phyloP scores from a whole-genome alignment of 1,140 invertebrate genomes.

The Zaprionus lachaisei region DNA sequence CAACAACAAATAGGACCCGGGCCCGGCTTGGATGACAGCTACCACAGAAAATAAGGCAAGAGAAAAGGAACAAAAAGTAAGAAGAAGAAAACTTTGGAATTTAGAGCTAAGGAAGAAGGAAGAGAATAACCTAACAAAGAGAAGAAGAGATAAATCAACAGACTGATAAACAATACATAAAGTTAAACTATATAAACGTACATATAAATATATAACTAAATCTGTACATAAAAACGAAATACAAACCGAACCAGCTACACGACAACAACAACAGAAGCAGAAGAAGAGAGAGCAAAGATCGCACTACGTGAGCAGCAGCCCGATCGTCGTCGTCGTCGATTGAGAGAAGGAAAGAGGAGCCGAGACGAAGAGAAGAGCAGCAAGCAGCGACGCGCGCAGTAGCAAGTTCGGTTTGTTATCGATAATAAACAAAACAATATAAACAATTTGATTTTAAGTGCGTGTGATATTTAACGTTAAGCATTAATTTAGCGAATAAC shows the following conservation, averaged over 20 bases:
- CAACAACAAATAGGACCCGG: slow-evolving; percentile 62
- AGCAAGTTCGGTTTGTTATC: slow-evolving; percentile 71
- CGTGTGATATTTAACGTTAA: slow-evolving; percentile 84
- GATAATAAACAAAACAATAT: slow-evolving; percentile 62
- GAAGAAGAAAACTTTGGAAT: slow-evolving; percentile 65
- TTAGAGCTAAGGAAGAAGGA: slow-evolving; percentile 72
- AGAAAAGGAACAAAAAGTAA: slow-evolving; percentile 42
- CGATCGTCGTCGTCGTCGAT: slow-evolving; percentile 28
- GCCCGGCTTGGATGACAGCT: slow-evolving; percentile 61
- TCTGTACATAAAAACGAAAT: slow-evolving; percentile 73
- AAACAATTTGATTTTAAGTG: slow-evolving; percentile 81
- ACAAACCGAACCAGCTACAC: slow-evolving; percentile 50
- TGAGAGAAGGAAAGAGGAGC: slow-evolving; percentile 18
- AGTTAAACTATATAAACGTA: slow-evolving; percentile 67
- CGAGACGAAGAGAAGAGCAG: slow-evolving; percentile 37
- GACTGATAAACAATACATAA: slow-evolving; percentile 84
- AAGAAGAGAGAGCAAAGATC: slow-evolving; percentile 18
- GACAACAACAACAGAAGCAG: slow-evolving; percentile 12
- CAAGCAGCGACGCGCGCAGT: slow-evolving; percentile 26
- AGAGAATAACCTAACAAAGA: slow-evolving; percentile 62
- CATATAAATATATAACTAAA: slow-evolving; percentile 66
- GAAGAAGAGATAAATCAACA: slow-evolving; percentile 80
- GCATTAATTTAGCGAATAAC: slow-evolving; percentile 82
- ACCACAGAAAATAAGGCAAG: slow-evolving; percentile 29
- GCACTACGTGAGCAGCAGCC: slow-evolving; percentile 55